Evolutionary conservation across 2,888 invertebrate genomes (phyloP).

Genomic region (Cheilosia grossa): DNA sequence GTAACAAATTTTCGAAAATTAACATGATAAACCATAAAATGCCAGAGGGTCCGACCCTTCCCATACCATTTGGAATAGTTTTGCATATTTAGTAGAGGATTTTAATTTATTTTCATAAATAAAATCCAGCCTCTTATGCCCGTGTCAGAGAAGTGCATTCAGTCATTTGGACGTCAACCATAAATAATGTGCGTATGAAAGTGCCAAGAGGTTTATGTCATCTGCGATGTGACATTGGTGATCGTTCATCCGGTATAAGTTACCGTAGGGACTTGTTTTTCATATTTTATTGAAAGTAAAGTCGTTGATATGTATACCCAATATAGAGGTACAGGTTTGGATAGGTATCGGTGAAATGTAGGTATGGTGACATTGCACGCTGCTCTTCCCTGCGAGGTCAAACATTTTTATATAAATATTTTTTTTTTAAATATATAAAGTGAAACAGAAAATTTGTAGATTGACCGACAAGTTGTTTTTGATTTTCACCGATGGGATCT

Average conservation of each 20-base stretch:
- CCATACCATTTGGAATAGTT: too few relatives aligned
- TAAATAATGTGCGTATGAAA: neutral
- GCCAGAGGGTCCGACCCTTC: too few relatives aligned
- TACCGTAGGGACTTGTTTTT: neutral
- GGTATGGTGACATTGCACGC: slow-evolving; percentile 1
- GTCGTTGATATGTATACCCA: neutral
- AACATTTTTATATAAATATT: slow-evolving; percentile 12
- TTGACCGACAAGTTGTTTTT: neutral
- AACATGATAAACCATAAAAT: too few relatives aligned
- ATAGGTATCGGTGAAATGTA: neutral
- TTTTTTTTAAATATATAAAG: neutral
- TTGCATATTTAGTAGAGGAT: neutral
- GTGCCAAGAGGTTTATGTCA: too few relatives aligned
- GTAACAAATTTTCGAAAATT: too few relatives aligned
- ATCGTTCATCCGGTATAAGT: neutral
- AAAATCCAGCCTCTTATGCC: too few relatives aligned
- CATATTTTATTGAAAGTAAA: slow-evolving; percentile 23
- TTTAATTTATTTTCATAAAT: neutral
- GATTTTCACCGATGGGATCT: neutral
- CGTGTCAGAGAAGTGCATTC: too few relatives aligned
- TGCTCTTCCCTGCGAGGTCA: neutral
- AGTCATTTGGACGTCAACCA: too few relatives aligned
- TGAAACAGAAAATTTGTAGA: slow-evolving; percentile 23
- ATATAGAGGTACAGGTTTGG: slow-evolving; percentile 18
- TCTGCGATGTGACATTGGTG: too few relatives aligned